Evolutionary conservation across 2,113 vertebrate species (phyloP).

Genomic region (Syrrhaptes paradoxus): DNA sequence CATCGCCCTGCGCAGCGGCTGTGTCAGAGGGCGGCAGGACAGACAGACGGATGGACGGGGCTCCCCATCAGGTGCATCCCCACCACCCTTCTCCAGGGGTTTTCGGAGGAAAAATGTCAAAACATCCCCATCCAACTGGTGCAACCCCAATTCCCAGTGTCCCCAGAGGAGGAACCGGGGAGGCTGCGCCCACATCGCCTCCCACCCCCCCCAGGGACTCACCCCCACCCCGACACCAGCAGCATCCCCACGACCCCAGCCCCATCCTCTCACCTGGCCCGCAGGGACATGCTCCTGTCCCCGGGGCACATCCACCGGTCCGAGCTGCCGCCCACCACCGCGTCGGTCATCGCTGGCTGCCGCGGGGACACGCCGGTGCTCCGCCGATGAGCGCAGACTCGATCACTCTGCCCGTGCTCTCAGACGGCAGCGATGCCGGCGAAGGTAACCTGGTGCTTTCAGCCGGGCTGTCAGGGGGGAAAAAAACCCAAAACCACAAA

Average conservation of each 20-base stretch:
- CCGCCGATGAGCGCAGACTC: accelerated
- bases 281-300: constrained; percentile 82
- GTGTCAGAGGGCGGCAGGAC: neutral
- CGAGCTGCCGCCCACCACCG: constrained; percentile 83
- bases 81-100: accelerated
- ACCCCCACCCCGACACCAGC: neutral
- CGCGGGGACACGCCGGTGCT: neutral
- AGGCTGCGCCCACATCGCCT: accelerated
- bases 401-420: accelerated
- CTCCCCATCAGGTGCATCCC: neutral
- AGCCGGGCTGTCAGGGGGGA: neutral
- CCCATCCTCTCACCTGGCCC: constrained; percentile 78
- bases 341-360: constrained; percentile 84
- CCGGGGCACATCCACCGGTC: constrained; percentile 86
- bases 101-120: neutral
- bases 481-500: neutral
- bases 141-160: accelerated
- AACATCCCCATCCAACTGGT: accelerated
- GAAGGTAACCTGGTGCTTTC: neutral
- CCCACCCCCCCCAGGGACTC: accelerated
- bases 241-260: accelerated
- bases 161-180: neutral
- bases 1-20: accelerated
- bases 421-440: accelerated
- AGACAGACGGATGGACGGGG: neutral